phyloP scores from a whole-genome alignment of 2,888 invertebrate species.

The Aricia artaxerxes region DNA sequence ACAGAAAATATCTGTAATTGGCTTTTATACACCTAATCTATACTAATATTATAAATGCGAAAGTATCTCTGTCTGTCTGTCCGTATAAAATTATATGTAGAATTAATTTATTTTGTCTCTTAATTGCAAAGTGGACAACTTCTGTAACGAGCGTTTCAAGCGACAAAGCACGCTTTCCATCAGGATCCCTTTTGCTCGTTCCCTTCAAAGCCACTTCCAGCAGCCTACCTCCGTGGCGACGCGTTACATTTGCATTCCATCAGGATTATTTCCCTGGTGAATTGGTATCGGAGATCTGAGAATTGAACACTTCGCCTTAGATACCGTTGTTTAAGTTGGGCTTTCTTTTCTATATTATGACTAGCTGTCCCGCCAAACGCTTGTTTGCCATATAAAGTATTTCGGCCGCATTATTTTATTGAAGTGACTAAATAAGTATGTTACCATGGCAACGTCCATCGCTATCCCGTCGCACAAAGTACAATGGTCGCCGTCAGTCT shows the following conservation, averaged over 20 bases:
- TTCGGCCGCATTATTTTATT: no score
- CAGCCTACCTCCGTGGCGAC: background rate
- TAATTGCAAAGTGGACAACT: background rate
- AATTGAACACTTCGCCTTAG: background rate
- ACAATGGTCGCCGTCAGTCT: no score
- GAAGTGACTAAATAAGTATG: no score
- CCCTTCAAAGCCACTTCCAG: background rate
- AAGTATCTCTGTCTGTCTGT: no score
- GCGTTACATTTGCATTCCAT: constrained; percentile 66
- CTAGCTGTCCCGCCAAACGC: no score
- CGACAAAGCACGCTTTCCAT: background rate
- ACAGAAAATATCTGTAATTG: no score
- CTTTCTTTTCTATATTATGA: background rate
- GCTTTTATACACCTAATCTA: no score
- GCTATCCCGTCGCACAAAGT: no score
- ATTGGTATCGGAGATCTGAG: constrained; percentile 49
- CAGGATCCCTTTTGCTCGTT: background rate
- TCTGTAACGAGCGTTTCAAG: background rate
- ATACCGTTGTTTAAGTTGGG: background rate
- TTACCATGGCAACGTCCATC: no score
- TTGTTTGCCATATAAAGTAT: no score
- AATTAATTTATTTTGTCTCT: background rate
- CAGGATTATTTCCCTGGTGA: constrained; percentile 65
- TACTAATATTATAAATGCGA: no score
- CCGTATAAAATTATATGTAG: background rate